These are phyloP conservation scores for Xylocampa areola DNA, from an alignment of 2,888 invertebrate genomes.

Conservation along the genomic window DNA sequence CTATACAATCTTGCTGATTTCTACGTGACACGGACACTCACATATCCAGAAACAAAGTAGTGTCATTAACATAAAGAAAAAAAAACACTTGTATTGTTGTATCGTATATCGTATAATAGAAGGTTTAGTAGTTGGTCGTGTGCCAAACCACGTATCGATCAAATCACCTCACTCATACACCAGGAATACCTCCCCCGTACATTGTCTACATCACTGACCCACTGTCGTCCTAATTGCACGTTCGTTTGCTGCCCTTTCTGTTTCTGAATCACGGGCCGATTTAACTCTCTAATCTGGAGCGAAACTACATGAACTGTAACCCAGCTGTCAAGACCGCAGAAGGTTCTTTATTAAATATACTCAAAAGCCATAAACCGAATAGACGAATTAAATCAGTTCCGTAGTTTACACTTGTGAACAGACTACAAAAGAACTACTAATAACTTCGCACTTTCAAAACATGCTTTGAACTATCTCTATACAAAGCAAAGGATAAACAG, in stretches of 20 bases:
- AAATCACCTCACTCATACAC: constrained; percentile 48
- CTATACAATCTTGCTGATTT: constrained; percentile 3
- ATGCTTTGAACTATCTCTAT: constrained; percentile 37
- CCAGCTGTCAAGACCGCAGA: neutral
- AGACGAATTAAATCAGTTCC: neutral
- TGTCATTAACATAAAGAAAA: constrained; percentile 25
- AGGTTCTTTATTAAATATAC: constrained; percentile 9
- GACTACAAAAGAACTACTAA: constrained; percentile 23
- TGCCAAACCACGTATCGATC: constrained; percentile 66
- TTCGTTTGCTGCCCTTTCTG: constrained; percentile 69
- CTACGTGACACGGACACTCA: constrained; percentile 3
- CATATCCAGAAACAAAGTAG: constrained; percentile 24
- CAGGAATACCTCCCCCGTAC: constrained; percentile 55
- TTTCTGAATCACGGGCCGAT: constrained; percentile 74
- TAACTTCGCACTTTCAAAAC: constrained; percentile 19
- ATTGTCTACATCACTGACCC: constrained; percentile 71
- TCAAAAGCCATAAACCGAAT: constrained; percentile 2
- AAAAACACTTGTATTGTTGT: constrained; percentile 27
- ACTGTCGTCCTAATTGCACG: constrained; percentile 73
- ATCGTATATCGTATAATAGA: constrained; percentile 48
- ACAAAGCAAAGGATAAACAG: constrained; percentile 59
- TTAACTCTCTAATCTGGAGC: constrained; percentile 47
- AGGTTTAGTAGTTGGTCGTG: constrained; percentile 62
- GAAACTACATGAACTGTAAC: constrained; percentile 12
- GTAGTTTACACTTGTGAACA: constrained; percentile 9